Conservation (phyloP, 1,140 invertebrate genomes). For the Wasmannia auropunctata region DNA sequence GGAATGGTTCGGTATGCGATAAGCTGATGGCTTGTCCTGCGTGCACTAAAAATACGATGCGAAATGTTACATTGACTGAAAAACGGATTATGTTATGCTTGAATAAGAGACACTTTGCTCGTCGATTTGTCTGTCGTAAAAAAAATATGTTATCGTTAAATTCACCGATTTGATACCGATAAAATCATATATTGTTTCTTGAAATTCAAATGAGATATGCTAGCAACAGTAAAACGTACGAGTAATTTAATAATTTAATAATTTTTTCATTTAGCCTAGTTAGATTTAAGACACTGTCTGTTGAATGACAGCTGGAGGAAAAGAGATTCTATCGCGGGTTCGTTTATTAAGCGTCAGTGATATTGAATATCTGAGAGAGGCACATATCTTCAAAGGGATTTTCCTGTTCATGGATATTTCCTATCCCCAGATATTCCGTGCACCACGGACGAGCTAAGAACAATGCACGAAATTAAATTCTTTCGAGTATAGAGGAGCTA, state of each 20-base stretch:
- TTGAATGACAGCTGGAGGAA: not conserved
- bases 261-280: not conserved
- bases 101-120: not conserved
- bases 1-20: conserved; percentile 55
- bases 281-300: not conserved
- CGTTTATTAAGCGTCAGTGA: conserved; percentile 42
- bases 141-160: not conserved
- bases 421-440: conserved; percentile 44
- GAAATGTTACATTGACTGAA: conserved; percentile 6
- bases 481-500: conserved; percentile 60
- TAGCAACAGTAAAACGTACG: not conserved
- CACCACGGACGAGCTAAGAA: conserved; percentile 31
- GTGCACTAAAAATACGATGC: conserved; percentile 1
- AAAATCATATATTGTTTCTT: not conserved
- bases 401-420: conserved; percentile 9
- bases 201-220: conserved; percentile 1
- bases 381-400: conserved; percentile 35
- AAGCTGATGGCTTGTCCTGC: conserved; percentile 49
- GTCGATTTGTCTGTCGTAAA: not conserved
- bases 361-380: conserved; percentile 34
- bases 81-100: not conserved
- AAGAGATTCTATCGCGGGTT: not conserved
- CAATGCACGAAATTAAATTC: conserved; percentile 74
- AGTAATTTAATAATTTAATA: conserved; percentile 27
- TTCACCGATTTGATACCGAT: not conserved